A percentile compares a stretch with the other conserved stretches of the same genome.
Evolutionary conservation across 2,797 vertebrate species (phyloP).

Genomic region (Danio choprae): DNA sequence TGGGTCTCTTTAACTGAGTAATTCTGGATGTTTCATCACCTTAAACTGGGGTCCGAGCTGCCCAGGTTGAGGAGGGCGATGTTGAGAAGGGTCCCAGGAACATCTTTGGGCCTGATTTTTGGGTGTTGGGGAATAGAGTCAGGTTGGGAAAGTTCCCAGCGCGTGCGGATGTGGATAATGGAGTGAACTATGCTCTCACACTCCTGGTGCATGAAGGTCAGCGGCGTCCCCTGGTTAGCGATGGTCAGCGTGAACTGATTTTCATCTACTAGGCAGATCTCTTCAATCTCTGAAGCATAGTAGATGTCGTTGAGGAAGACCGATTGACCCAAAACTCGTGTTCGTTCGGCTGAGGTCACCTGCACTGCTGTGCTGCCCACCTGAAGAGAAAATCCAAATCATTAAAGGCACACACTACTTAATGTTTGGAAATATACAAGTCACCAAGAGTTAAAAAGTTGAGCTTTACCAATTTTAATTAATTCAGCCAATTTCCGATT

Average conservation of each 20-base stretch:
- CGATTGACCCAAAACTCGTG: constrained; percentile 92
- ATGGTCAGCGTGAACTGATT: constrained; percentile 98
- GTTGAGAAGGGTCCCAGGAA: constrained; percentile 94
- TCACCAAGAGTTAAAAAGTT: too few species aligned
- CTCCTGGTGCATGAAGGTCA: constrained; percentile 99
- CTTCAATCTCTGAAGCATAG: constrained; percentile 97
- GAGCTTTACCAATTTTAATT: too few species aligned
- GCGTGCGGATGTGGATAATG: constrained; percentile 95
- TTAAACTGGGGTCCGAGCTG: constrained; percentile 95
- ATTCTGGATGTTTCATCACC: constrained; percentile 73
- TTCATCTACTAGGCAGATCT: constrained; percentile 97
- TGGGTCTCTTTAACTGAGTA: not conserved
- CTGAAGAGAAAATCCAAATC: constrained; percentile 66
- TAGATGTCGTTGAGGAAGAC: constrained; percentile 98
- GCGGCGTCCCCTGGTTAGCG: constrained; percentile 96
- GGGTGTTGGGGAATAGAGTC: constrained; percentile 99
- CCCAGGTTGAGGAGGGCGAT: constrained; percentile 96
- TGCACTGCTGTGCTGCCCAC: constrained; percentile 96
- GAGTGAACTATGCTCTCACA: constrained; percentile 97
- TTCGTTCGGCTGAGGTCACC: constrained; percentile 94
- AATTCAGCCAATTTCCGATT: too few species aligned
- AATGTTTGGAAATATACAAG: too few species aligned
- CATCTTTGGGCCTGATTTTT: constrained; percentile 97
- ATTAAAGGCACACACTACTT: too few species aligned
- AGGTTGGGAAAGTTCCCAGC: constrained; percentile 95